Conservation (phyloP, 2,113 vertebrate genomes). For the Pteropus alecto region DNA sequence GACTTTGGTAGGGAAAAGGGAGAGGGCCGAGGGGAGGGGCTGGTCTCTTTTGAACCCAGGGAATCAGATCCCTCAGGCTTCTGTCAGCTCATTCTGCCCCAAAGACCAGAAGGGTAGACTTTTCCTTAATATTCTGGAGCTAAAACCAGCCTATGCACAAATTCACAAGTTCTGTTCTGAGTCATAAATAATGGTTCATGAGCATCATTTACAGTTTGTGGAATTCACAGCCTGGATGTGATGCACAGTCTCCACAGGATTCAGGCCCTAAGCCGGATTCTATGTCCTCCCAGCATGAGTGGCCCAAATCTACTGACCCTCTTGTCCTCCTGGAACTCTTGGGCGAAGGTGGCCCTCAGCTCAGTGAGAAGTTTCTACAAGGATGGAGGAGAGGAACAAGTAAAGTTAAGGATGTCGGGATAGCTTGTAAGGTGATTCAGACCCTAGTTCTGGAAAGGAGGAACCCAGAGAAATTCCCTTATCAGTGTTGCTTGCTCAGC, state of each 20-base stretch:
- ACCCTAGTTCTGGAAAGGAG: constrained; percentile 43
- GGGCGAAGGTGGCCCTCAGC: background rate
- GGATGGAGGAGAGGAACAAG: background rate
- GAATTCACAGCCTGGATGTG: background rate
- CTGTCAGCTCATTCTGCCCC: background rate
- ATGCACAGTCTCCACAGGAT: background rate
- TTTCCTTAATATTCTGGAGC: background rate
- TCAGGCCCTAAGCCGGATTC: background rate
- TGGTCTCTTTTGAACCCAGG: background rate
- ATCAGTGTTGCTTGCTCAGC: constrained; percentile 22
- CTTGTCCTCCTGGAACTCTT: constrained; percentile 22
- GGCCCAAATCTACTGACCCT: background rate
- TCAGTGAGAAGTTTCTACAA: background rate
- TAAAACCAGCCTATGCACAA: background rate
- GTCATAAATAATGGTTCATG: background rate
- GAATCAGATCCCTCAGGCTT: background rate
- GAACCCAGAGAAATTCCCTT: constrained; percentile 46
- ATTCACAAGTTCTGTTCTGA: background rate
- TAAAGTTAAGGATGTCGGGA: constrained; percentile 44
- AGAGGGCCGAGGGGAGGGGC: background rate
- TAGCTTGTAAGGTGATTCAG: constrained; percentile 44
- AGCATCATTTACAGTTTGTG: background rate
- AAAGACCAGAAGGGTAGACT: background rate
- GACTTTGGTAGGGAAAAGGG: background rate
- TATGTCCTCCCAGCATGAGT: background rate